Evolutionary conservation across 1,140 invertebrate species (phyloP).

Genomic region (Philaenus spumarius): DNA sequence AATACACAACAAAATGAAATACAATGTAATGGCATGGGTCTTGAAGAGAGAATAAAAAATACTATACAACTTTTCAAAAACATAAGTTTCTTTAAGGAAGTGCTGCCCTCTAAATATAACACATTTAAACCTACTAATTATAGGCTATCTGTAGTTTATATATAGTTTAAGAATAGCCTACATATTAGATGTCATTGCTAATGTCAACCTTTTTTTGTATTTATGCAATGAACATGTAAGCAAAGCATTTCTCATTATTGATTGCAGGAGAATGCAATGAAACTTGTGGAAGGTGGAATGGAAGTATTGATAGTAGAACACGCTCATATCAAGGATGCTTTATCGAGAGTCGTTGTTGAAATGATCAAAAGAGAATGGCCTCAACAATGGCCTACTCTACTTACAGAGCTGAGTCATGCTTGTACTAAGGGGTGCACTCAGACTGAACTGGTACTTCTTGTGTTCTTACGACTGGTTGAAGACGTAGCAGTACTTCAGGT

Average conservation of each 20-base stretch:
- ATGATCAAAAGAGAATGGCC: conserved; percentile 95
- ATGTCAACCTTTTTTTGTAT: not conserved
- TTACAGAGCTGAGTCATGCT: conserved; percentile 64
- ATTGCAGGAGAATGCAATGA: conserved; percentile 70
- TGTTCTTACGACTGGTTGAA: conserved; percentile 81
- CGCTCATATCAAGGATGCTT: conserved; percentile 69
- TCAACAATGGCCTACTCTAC: conserved; percentile 83
- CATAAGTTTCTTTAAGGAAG: too few species aligned
- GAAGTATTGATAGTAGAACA: conserved; percentile 48
- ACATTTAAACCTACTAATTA: too few species aligned
- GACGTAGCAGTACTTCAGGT: conserved; percentile 80
- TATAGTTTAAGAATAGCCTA: too few species aligned
- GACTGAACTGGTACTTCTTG: conserved; percentile 78
- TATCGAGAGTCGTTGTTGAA: conserved; percentile 84
- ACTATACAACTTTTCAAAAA: too few species aligned
- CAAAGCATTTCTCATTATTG: conserved; percentile 10
- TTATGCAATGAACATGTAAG: not conserved
- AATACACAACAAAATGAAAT: too few species aligned
- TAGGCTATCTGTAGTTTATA: too few species aligned
- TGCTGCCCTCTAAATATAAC: too few species aligned
- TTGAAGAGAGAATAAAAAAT: too few species aligned
- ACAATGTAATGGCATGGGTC: too few species aligned
- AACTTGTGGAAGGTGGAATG: conserved; percentile 61
- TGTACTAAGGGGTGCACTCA: conserved; percentile 73
- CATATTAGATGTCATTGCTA: not conserved